Conservation (phyloP, 2,888 invertebrate genomes). For the Nudaria mundana region DNA sequence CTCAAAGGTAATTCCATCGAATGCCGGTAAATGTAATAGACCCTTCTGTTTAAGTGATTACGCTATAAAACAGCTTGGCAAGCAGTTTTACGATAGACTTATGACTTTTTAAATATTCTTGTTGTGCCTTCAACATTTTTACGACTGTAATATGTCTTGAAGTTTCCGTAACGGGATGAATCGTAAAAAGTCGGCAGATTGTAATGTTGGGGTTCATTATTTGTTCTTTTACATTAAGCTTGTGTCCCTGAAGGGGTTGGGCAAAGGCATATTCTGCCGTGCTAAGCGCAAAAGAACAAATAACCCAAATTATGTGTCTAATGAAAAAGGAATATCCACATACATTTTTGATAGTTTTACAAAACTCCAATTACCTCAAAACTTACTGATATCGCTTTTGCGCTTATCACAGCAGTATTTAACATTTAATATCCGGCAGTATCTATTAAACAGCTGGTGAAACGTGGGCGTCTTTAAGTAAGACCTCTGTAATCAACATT, state of each 20-base stretch:
- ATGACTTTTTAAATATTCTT: conserved; percentile 28
- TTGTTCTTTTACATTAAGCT: not conserved
- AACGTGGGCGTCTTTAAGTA: too few species aligned
- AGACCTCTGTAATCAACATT: too few species aligned
- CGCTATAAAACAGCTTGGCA: conserved; percentile 24
- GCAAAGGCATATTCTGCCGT: not conserved
- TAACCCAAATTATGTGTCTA: too few species aligned
- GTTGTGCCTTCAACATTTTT: conserved; percentile 12
- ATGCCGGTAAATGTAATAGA: conserved; percentile 5
- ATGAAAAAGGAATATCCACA: too few species aligned
- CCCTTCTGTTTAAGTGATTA: conserved; percentile 26
- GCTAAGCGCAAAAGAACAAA: too few species aligned
- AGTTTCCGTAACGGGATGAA: not conserved
- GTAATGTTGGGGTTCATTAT: not conserved
- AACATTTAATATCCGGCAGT: too few species aligned
- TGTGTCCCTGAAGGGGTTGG: too few species aligned
- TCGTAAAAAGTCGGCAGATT: not conserved
- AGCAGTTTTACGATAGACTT: conserved; percentile 12
- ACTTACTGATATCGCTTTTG: too few species aligned
- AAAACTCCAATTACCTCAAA: too few species aligned
- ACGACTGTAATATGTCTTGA: conserved; percentile 8
- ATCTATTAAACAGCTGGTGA: too few species aligned
- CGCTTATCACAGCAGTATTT: too few species aligned
- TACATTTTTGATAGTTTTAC: too few species aligned
- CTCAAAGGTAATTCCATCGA: conserved; percentile 13